Conservation (phyloP, 2,888 invertebrate genomes). For the Lasiommata megera region DNA sequence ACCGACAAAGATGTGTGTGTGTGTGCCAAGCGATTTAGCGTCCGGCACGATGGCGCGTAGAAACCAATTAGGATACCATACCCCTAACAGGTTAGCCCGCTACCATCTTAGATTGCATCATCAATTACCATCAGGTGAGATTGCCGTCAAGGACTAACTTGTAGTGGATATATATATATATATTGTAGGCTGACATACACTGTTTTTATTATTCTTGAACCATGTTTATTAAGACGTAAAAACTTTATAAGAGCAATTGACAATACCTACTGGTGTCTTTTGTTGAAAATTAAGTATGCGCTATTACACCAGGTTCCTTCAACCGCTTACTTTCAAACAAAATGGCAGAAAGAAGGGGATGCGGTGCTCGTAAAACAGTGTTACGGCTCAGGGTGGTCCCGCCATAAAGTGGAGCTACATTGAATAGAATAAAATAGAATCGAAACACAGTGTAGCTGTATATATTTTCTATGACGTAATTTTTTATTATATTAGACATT, state of each 20-base stretch:
- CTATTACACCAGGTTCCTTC: slow-evolving; percentile 16
- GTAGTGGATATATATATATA: too few species aligned
- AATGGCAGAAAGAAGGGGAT: slow-evolving; percentile 56
- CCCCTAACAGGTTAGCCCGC: too few species aligned
- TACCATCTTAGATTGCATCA: too few species aligned
- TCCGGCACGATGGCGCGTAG: too few species aligned
- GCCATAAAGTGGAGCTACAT: slow-evolving; percentile 61
- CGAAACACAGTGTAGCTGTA: slow-evolving; percentile 42
- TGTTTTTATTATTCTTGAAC: background rate
- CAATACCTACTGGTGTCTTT: slow-evolving; percentile 13
- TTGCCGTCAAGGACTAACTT: too few species aligned
- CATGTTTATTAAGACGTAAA: background rate
- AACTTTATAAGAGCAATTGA: slow-evolving; percentile 5
- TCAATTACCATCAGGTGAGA: too few species aligned
- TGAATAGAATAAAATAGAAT: slow-evolving; percentile 42
- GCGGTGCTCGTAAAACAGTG: slow-evolving; percentile 64
- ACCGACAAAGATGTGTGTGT: too few species aligned
- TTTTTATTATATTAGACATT: too few species aligned
- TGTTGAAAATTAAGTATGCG: slow-evolving; percentile 19
- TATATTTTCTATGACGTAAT: slow-evolving; percentile 30
- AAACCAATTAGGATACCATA: too few species aligned
- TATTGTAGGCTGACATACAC: too few species aligned
- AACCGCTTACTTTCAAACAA: slow-evolving; percentile 55
- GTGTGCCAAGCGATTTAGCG: too few species aligned
- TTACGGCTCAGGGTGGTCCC: slow-evolving; percentile 59